Percentiles rank a stretch among this genome's conserved stretches.
Evolutionary conservation across 2,888 invertebrate species (phyloP).

Genomic region (Parelbella ahira): DNA sequence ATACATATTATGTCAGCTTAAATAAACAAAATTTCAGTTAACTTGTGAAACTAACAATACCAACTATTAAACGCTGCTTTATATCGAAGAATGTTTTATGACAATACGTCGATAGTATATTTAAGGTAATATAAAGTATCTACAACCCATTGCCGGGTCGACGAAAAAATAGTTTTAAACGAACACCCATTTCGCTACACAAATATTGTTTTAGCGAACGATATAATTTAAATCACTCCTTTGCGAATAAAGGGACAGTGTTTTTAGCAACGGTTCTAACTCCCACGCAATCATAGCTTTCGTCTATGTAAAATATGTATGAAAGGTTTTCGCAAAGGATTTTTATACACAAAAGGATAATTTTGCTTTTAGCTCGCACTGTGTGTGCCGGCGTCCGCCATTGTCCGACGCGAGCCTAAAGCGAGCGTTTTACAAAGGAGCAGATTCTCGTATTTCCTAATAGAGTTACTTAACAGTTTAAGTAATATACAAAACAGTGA

Average conservation of each 20-base stretch:
- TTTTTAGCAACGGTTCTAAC: slow-evolving; percentile 29
- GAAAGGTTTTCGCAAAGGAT: slow-evolving; percentile 53
- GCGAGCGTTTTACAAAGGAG: slow-evolving; percentile 45
- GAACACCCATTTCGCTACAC: too few species aligned
- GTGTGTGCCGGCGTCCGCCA: slow-evolving; percentile 36
- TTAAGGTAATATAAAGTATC: too few species aligned
- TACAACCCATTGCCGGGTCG: too few species aligned
- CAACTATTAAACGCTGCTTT: too few species aligned
- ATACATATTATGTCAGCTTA: too few species aligned
- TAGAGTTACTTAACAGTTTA: not conserved
- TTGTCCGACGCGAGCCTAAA: slow-evolving; percentile 43
- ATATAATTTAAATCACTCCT: not conserved
- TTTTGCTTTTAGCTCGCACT: slow-evolving; percentile 34
- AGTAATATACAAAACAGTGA: too few species aligned
- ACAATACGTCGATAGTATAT: too few species aligned
- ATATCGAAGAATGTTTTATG: too few species aligned
- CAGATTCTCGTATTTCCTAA: slow-evolving; percentile 27
- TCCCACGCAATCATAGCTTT: slow-evolving; percentile 31
- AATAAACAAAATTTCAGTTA: too few species aligned
- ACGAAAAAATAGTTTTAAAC: too few species aligned
- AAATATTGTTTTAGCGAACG: slow-evolving; percentile 1
- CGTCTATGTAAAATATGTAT: slow-evolving; percentile 45
- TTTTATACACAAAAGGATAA: slow-evolving; percentile 64
- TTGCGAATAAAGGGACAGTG: slow-evolving; percentile 33
- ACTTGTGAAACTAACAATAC: too few species aligned